Base-by-base conservation (phyloP, 2,113 vertebrate species). In the Prochilodus magdalenae region DNA sequence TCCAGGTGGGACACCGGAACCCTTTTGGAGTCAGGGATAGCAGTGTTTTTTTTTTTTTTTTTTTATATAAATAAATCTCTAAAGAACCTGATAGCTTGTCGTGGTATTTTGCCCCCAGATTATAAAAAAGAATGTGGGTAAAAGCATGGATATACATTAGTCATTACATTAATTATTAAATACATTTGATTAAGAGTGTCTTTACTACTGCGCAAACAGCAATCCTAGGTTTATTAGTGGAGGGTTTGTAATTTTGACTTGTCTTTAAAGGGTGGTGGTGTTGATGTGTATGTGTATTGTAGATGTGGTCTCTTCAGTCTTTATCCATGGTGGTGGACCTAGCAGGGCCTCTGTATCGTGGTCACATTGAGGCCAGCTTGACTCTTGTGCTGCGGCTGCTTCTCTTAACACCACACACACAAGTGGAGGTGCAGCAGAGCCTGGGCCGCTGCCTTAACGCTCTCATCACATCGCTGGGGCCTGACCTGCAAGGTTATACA, bases 231-330 rank as follows among this genome's bases (percentile, higher is more conserved):
- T 44, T 11, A 10, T 24, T 14, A 63, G 62, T 29, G 27, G 5
- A 18, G 6, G 27, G 11, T 33, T 15, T 12, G 12, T 70, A 7
- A 20, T 13, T 40, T 70, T 14, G 16, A 26, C 7, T 8, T 73
- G 30, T 67, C 18, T 67, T 67, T 5, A 24, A 36, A 44, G 24
- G 36, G n/a, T 53, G 20, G 7, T 60, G 30, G 69, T 2, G 75
- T 49, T 82, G 26, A 36, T 36, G 33, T 6, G 33, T 73, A 16
- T 83, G 24, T 81, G 49, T 69, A 12, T 71, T 80, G 62, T 83
- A 93, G 88, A 86, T 90, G 53, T 99, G 97, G 96, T 95, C 97
- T 22, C 91, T 99, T 26, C 96, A 98, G 80, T 96, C 97, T 22
- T 92, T 99, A 11, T 95, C 97, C 12, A 65, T 97, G 73, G 84